Evolutionary conservation across 2,113 vertebrate species (phyloP).

Genomic region (Perognathus longimembris): DNA sequence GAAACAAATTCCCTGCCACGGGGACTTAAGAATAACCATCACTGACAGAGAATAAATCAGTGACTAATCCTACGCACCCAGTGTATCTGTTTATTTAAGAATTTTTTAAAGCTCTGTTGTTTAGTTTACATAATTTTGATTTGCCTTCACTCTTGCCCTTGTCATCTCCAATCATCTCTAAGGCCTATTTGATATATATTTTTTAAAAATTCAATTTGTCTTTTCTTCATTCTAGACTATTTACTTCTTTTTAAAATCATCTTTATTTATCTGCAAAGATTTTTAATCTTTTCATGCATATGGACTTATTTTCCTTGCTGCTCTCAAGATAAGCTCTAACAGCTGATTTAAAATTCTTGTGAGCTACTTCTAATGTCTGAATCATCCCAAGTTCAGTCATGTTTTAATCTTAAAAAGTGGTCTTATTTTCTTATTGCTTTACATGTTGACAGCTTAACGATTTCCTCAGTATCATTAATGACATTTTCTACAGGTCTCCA

Average conservation of each 20-base stretch:
- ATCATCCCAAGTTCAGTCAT: not conserved
- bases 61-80: not conserved
- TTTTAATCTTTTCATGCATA: not conserved
- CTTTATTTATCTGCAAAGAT: not conserved
- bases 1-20: too few species aligned
- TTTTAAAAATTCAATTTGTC: not conserved
- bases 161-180: not conserved
- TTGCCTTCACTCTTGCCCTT: not conserved
- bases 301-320: not conserved
- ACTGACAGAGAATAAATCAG: not conserved
- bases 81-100: not conserved
- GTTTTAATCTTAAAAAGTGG: not conserved
- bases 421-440: not conserved
- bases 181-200: not conserved
- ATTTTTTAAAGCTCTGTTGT: not conserved
- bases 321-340: not conserved
- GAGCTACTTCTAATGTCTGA: not conserved
- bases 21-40: too few species aligned
- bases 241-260: not conserved
- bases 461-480: not conserved
- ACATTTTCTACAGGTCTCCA: not conserved
- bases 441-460: not conserved
- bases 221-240: not conserved
- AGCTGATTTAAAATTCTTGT: not conserved
- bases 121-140: not conserved